Evolutionary conservation across 2,113 vertebrate genomes (phyloP).

Genomic region (Nannospalax galili): DNA sequence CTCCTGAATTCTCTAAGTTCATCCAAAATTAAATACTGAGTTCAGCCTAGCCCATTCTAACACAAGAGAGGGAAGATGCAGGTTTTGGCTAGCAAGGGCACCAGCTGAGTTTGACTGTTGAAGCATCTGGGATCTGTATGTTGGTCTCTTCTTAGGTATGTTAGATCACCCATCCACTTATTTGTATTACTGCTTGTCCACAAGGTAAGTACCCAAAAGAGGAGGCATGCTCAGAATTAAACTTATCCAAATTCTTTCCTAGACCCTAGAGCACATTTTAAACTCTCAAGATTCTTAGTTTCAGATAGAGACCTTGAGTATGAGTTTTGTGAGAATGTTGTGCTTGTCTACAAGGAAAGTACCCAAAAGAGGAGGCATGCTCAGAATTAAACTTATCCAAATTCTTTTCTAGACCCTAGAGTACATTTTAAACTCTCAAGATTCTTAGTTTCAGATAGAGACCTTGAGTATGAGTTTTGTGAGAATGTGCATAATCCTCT

Average conservation of each 20-base stretch:
- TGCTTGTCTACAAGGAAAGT: not conserved
- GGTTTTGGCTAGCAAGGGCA: not conserved
- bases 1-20: not conserved
- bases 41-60: not conserved
- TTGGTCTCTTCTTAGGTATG: not conserved
- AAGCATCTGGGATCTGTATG: not conserved
- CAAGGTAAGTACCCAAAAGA: not conserved
- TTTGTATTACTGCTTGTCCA: not conserved
- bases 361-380: not conserved
- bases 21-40: constrained; percentile 17
- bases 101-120: not conserved
- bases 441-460: constrained; percentile 42
- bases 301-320: not conserved
- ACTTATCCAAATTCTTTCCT: constrained; percentile 14
- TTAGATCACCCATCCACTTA: not conserved
- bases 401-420: not conserved
- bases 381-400: constrained; percentile 10
- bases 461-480: not conserved
- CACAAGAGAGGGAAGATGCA: not conserved
- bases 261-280: constrained; percentile 2
- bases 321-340: not conserved
- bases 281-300: constrained; percentile 29
- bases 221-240: not conserved
- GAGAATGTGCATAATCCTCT: not conserved
- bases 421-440: constrained; percentile 11